Evolutionary conservation across 2,113 vertebrate genomes (phyloP).

Genomic region (Lepisosteus oculatus): DNA sequence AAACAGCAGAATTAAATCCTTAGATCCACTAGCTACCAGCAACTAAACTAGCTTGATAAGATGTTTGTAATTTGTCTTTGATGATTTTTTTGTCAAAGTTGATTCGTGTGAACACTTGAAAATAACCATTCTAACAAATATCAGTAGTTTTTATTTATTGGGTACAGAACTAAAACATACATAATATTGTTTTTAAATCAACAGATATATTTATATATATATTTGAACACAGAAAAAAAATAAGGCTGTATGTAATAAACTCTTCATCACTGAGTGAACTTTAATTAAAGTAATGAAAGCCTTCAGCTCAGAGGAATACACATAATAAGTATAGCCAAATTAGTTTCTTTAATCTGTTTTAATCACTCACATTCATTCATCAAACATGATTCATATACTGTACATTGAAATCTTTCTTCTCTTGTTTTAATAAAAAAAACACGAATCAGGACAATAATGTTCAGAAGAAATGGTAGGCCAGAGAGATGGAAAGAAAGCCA

Average conservation of each 20-base stretch:
- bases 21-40: too few species aligned
- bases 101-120: too few species aligned
- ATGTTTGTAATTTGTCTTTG: too few species aligned
- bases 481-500: slow-evolving; percentile 35
- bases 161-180: too few species aligned
- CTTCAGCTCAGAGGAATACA: slow-evolving; percentile 29
- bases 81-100: too few species aligned
- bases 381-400: slow-evolving; percentile 22
- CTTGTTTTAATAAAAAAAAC: slow-evolving; percentile 12
- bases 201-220: neutral
- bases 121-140: too few species aligned
- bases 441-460: slow-evolving; percentile 13
- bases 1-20: too few species aligned
- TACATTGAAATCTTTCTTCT: slow-evolving; percentile 19
- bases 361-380: slow-evolving; percentile 37
- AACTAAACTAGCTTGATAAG: too few species aligned
- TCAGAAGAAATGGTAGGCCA: slow-evolving; percentile 4
- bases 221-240: neutral
- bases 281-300: slow-evolving; percentile 47
- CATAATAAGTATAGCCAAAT: slow-evolving; percentile 27
- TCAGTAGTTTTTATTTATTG: too few species aligned
- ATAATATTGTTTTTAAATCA: too few species aligned
- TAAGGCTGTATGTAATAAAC: neutral
- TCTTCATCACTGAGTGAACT: slow-evolving; percentile 36
- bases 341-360: slow-evolving; percentile 30